Percentiles rank a stretch among this genome's conserved stretches.
Evolutionary conservation across 2,797 vertebrate species (phyloP).

Genomic region (Thunnus albacares): DNA sequence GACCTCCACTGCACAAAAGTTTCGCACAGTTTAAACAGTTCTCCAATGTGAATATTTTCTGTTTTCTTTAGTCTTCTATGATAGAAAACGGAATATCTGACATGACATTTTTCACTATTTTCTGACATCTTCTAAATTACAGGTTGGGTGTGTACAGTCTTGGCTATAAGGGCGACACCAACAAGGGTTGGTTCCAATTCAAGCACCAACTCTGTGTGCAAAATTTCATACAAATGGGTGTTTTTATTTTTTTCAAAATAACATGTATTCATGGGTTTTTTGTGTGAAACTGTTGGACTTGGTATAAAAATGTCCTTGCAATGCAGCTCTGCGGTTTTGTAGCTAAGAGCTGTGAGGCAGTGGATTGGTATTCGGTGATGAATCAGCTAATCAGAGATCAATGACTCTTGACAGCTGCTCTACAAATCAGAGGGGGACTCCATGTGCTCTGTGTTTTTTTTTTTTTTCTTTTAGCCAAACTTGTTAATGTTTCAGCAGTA

Average conservation of each 20-base stretch:
- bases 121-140: too few relatives aligned
- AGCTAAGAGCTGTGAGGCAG: conserved; percentile 19
- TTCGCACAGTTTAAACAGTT: neutral
- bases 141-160: too few relatives aligned
- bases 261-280: neutral
- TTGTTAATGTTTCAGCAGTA: conserved; percentile 27
- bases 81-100: too few relatives aligned
- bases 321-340: neutral
- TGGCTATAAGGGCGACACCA: neutral
- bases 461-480: conserved; percentile 20
- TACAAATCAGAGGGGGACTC: conserved; percentile 25
- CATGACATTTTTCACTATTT: neutral
- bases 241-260: neutral
- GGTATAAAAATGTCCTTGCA: neutral
- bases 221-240: neutral
- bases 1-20: neutral
- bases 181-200: neutral
- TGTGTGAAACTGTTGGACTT: neutral
- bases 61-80: too few relatives aligned
- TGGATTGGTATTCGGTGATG: conserved; percentile 18
- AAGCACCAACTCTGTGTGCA: neutral
- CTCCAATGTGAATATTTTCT: neutral
- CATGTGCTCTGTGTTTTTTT: neutral
- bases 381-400: conserved; percentile 44
- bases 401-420: conserved; percentile 26